These are phyloP conservation scores for Drosophila paranaensis DNA, from an alignment of 2,888 invertebrate species.

Conservation along the genomic window DNA sequence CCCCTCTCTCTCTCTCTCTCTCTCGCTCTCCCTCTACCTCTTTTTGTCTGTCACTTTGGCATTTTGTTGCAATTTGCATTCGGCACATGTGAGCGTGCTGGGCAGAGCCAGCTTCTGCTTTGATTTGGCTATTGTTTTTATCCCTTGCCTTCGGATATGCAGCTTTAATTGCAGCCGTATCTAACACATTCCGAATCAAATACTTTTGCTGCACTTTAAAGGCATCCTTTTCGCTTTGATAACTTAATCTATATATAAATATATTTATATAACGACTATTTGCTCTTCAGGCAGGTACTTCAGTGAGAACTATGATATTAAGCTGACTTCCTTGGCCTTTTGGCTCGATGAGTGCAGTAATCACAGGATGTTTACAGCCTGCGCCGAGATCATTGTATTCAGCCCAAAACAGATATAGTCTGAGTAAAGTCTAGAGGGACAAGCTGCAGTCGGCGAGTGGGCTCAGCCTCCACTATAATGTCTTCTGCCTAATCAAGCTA, in stretches of 20 bases:
- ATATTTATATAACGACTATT: too few species aligned
- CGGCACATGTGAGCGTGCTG: slow-evolving; percentile 2
- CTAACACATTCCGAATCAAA: slow-evolving; percentile 3
- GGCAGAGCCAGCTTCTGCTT: neutral
- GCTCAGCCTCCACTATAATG: too few species aligned
- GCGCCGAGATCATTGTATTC: too few species aligned
- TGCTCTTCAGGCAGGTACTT: too few species aligned
- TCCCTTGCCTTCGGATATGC: neutral
- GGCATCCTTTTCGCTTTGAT: neutral
- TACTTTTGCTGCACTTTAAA: neutral
- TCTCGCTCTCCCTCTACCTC: neutral
- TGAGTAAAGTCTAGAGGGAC: too few species aligned
- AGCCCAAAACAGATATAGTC: too few species aligned
- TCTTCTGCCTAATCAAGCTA: too few species aligned
- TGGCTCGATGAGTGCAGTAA: too few species aligned
- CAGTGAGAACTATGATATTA: too few species aligned
- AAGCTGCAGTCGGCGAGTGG: too few species aligned
- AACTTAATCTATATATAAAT: neutral
- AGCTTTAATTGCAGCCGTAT: slow-evolving; percentile 27
- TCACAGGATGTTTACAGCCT: too few species aligned
- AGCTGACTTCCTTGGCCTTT: too few species aligned
- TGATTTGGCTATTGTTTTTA: slow-evolving; percentile 7
- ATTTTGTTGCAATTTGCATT: slow-evolving; percentile 35
- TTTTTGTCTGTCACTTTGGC: slow-evolving; percentile 8
- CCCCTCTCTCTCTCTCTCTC: neutral